Base-by-base conservation (phyloP, 2,797 vertebrate species). In the Ctenopoma multispine region DNA sequence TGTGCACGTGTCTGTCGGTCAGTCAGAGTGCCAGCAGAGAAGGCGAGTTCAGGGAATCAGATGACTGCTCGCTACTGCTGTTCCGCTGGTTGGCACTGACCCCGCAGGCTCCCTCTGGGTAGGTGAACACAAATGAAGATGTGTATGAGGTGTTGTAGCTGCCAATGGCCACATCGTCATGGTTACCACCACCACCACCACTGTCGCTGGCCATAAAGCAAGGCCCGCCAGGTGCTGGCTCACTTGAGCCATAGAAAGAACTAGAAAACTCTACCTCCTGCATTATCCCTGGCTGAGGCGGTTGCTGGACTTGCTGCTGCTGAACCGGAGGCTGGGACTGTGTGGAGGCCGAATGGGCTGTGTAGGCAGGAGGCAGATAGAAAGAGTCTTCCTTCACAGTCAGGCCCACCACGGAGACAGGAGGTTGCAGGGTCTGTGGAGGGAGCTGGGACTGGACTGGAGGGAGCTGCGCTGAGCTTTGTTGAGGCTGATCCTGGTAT, bases 81-180 rank as follows among this genome's bases (percentile, higher is more conserved):
- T 96, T 95, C 95, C 97, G 94, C 94, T 97, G 97, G 93, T 96
- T 95, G 90, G 94, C 94, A 85, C 95, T 95, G 94, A 95, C 94
- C 95, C 97, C 96, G 86, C 97, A 98, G 91, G 95, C 93, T 96
- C 96, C 97, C 96, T 99, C 97, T 97, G 97, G 97, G 96, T 97
- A 97, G 96, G 96, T 98, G 96, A 98, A 98, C 93, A 99, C 97
- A 97, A 99, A 99, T 96, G 97, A 96, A 96, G 97, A 98, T 92
- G 97, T 96, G 94, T 96, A 97, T 96, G 97, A 96, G 92, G 96
- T 93, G 96, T 96, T 97, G 93, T 93, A 94, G 94, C 91, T 92
- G 92, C 92, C 91, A 90, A 92, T 89, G 82, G 82, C 81, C 80
- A 89, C 90, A 89, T 86, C 86, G 89, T 84, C 90, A 92, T 85